These are phyloP conservation scores for Leptinotarsa lineolata DNA, from an alignment of 1,140 invertebrate species.

Conservation along the genomic window DNA sequence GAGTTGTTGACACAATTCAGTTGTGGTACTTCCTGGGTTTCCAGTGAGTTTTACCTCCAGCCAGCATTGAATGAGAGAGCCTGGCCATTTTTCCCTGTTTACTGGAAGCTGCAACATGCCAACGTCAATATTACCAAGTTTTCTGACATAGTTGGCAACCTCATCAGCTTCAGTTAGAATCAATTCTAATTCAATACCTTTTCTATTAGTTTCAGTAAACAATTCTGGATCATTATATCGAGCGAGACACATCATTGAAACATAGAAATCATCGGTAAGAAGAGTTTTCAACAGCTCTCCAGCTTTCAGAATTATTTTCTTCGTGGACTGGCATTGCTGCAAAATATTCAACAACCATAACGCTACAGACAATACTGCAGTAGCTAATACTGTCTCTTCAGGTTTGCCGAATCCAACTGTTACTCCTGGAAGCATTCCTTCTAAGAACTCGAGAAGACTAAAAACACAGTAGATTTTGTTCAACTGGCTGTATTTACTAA, in stretches of 20 bases:
- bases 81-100: conserved; percentile 67
- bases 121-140: conserved; percentile 65
- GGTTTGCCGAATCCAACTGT: conserved; percentile 73
- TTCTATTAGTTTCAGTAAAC: conserved; percentile 70
- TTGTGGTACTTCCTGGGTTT: conserved; percentile 77
- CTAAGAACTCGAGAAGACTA: conserved; percentile 83
- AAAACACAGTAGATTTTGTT: conserved; percentile 86
- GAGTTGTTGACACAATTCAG: conserved; percentile 78
- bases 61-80: conserved; percentile 73
- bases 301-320: conserved; percentile 72
- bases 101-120: conserved; percentile 64
- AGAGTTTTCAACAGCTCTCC: conserved; percentile 71
- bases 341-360: conserved; percentile 84
- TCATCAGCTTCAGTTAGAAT: conserved; percentile 59
- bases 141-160: conserved; percentile 58
- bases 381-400: conserved; percentile 77
- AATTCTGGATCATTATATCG: conserved; percentile 58
- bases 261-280: conserved; percentile 73
- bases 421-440: conserved; percentile 71
- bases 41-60: conserved; percentile 71
- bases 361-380: conserved; percentile 74
- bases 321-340: conserved; percentile 58
- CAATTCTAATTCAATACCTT: conserved; percentile 73
- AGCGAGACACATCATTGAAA: conserved; percentile 82
- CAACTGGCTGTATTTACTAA: conserved; percentile 87